Percentiles rank a stretch among this genome's conserved stretches.
These are phyloP conservation scores for Burhinus bistriatus DNA, from an alignment of 2,113 vertebrate species.

Conservation along the genomic window DNA sequence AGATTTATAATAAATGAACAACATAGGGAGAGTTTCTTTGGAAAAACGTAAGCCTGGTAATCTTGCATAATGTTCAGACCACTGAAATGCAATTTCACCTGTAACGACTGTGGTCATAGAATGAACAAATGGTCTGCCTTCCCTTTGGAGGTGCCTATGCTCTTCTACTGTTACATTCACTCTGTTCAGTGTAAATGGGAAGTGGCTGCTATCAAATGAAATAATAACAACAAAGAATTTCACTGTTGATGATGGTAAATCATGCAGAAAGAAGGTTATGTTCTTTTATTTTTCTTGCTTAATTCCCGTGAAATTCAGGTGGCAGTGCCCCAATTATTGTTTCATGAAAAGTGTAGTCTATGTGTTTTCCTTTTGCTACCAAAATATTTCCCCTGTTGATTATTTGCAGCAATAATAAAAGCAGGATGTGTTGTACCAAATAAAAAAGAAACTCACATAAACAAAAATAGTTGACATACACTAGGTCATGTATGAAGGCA, in stretches of 20 bases:
- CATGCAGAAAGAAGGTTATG: background rate
- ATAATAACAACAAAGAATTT: slow-evolving; percentile 4
- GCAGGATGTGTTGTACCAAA: background rate
- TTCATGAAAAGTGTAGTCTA: background rate
- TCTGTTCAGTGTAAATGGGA: background rate
- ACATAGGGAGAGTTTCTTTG: background rate
- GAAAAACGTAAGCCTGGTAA: background rate
- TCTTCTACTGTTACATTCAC: background rate
- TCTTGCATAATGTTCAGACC: background rate
- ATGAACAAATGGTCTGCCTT: background rate
- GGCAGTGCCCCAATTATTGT: background rate
- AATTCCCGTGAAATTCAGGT: slow-evolving; percentile 8
- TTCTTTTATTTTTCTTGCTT: background rate
- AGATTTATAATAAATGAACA: background rate
- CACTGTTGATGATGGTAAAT: background rate
- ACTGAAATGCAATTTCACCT: background rate
- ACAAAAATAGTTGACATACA: background rate
- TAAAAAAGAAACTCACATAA: background rate
- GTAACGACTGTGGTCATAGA: background rate
- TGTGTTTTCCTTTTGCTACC: background rate
- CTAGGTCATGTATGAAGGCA: background rate
- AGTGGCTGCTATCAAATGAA: background rate
- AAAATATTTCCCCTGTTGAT: background rate
- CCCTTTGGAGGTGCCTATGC: background rate
- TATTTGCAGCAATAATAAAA: background rate